phyloP scores from a whole-genome alignment of 2,888 invertebrate genomes.

The Amblyjoppa proteus region DNA sequence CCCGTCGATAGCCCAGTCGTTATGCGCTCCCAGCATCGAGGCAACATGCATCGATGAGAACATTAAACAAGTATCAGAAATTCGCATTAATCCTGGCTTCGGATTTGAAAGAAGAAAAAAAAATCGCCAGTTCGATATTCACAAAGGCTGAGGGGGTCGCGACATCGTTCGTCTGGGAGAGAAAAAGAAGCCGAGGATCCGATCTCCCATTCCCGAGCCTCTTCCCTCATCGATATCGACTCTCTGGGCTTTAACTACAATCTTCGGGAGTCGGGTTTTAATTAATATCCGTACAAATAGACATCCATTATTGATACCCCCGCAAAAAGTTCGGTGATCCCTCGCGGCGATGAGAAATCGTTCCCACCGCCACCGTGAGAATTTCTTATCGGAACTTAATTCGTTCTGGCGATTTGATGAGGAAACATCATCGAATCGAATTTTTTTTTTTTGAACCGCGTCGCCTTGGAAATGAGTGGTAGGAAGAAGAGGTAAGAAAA shows the following conservation, averaged over 20 bases:
- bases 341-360: slow-evolving; percentile 22
- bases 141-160: not conserved
- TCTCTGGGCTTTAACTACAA: not conserved
- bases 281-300: slow-evolving; percentile 16
- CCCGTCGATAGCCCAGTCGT: slow-evolving; percentile 22
- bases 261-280: not conserved
- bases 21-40: slow-evolving; percentile 14
- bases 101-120: not conserved
- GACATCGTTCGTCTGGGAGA: not conserved
- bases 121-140: not conserved
- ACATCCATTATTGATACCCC: slow-evolving; percentile 17
- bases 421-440: not conserved
- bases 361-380: not conserved
- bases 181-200: not conserved
- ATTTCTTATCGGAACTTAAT: not conserved
- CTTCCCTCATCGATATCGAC: slow-evolving; percentile 9
- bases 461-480: not conserved
- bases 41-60: slow-evolving; percentile 20
- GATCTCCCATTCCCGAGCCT: slow-evolving; percentile 7
- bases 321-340: slow-evolving; percentile 8
- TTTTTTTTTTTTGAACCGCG: not conserved
- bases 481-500: slow-evolving; percentile 1
- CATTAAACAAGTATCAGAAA: slow-evolving; percentile 31
- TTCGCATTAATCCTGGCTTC: slow-evolving; percentile 3
- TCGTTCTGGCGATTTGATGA: not conserved